A percentile compares a stretch with the other conserved stretches of the same genome.
phyloP scores from a whole-genome alignment of 2,888 invertebrate species.

The Mythimna loreyi region DNA sequence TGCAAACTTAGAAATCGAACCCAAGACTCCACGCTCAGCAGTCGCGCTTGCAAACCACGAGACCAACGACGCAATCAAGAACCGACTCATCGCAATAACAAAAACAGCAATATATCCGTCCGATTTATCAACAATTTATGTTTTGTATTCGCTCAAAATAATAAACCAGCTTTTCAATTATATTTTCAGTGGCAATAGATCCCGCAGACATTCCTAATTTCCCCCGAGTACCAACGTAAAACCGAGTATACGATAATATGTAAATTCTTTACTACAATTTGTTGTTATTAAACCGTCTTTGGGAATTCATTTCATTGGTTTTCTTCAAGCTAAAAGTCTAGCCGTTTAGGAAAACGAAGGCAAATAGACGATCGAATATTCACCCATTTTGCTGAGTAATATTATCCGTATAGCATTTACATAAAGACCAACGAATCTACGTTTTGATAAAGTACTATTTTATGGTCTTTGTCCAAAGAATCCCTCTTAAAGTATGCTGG shows the following conservation, averaged over 20 bases:
- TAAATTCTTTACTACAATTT: constrained; percentile 33
- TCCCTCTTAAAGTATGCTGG: not conserved
- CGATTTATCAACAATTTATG: constrained; percentile 28
- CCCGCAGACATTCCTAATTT: constrained; percentile 47
- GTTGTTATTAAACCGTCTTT: constrained; percentile 26
- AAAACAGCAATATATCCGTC: not conserved
- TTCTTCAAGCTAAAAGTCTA: constrained; percentile 22
- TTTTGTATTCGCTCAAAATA: constrained; percentile 30
- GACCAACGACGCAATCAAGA: too few relatives aligned
- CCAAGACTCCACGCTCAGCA: too few relatives aligned
- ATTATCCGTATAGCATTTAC: constrained; percentile 27
- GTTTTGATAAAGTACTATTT: constrained; percentile 29
- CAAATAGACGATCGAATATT: constrained; percentile 15
- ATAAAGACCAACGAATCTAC: constrained; percentile 1
- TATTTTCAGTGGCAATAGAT: constrained; percentile 49
- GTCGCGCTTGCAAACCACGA: too few relatives aligned
- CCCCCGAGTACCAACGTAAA: constrained; percentile 43
- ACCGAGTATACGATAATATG: constrained; percentile 31
- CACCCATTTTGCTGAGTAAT: constrained; percentile 25
- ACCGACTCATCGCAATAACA: not conserved
- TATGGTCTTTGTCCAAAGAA: not conserved
- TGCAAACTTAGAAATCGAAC: too few relatives aligned
- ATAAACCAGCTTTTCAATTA: constrained; percentile 53
- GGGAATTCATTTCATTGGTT: constrained; percentile 10
- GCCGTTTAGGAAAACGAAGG: constrained; percentile 12